These are phyloP conservation scores for Cepphus grylle DNA, from an alignment of 2,113 vertebrate species.

Conservation along the genomic window DNA sequence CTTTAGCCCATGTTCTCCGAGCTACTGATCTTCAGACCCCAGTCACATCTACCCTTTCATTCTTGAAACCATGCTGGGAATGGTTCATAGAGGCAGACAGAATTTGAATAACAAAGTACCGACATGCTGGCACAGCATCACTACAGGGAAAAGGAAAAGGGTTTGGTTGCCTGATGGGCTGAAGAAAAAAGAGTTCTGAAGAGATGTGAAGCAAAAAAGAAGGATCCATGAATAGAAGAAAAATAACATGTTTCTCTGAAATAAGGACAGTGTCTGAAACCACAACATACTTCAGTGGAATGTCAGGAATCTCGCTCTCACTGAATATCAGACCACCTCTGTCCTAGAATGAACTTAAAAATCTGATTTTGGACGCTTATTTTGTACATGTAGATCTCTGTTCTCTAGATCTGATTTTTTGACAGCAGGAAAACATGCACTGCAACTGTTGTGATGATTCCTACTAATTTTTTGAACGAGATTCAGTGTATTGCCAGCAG, in stretches of 20 bases:
- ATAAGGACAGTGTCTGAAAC: neutral
- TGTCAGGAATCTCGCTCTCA: accelerated
- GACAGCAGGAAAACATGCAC: neutral
- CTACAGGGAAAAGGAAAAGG: neutral
- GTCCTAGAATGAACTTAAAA: neutral
- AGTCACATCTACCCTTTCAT: neutral
- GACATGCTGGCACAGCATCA: neutral
- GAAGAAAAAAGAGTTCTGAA: neutral
- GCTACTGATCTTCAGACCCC: neutral
- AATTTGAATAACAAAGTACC: neutral
- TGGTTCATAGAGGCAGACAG: neutral
- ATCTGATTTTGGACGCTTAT: neutral
- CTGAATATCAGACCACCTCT: neutral
- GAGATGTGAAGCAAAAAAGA: neutral
- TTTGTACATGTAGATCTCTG: neutral
- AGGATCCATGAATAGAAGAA: neutral
- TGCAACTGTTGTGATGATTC: neutral
- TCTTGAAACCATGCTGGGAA: neutral
- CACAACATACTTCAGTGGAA: neutral
- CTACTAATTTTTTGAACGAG: neutral
- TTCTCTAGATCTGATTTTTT: neutral
- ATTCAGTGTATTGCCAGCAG: neutral
- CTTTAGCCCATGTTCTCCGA: accelerated
- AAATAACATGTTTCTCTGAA: neutral
- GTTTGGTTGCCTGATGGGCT: neutral